These are phyloP conservation scores for Odontophorus gujanensis DNA, from an alignment of 2,113 vertebrate genomes.

Conservation along the genomic window DNA sequence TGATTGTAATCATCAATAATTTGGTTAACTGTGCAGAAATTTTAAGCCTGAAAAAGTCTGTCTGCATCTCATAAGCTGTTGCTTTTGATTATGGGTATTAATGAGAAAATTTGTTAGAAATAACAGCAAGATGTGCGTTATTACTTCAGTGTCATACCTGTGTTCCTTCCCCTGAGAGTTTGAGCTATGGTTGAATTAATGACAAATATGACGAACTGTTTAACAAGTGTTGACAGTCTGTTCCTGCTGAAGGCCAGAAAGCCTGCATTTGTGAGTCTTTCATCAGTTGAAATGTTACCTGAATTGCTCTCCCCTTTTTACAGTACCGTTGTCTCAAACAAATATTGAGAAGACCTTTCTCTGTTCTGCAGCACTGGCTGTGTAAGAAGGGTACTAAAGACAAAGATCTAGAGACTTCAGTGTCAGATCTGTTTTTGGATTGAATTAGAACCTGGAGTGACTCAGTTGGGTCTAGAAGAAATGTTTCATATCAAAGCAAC, in stretches of 20 bases:
- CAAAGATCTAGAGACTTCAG: background rate
- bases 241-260: slow-evolving; percentile 2
- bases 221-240: background rate
- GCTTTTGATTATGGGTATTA: background rate
- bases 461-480: background rate
- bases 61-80: background rate
- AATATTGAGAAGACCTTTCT: background rate
- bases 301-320: background rate
- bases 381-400: background rate
- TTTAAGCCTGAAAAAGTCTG: background rate
- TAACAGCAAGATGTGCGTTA: background rate
- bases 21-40: background rate
- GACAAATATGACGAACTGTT: background rate
- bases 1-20: background rate
- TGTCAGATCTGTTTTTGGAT: background rate
- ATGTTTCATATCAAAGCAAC: background rate
- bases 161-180: background rate
- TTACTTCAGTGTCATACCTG: background rate
- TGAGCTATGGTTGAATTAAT: background rate
- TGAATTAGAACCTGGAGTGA: background rate
- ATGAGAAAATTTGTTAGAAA: background rate
- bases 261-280: background rate
- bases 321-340: background rate
- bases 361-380: background rate
- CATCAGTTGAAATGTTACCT: background rate